phyloP scores from a whole-genome alignment of 2,113 vertebrate species.

The Cyanocitta stelleri region DNA sequence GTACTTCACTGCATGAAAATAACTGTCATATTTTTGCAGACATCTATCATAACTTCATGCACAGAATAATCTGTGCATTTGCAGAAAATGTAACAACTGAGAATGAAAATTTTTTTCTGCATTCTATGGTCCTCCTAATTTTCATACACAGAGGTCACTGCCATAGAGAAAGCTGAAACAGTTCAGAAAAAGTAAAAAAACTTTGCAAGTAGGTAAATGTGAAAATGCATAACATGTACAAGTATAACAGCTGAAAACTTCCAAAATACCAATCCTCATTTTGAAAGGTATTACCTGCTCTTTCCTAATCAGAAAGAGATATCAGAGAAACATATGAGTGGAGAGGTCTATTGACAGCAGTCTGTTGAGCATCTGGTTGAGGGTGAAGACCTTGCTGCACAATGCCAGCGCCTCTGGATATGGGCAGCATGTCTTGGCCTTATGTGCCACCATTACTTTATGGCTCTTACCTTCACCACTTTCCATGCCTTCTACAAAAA shows the following conservation, averaged over 20 bases:
- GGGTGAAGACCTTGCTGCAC: neutral
- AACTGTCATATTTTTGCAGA: neutral
- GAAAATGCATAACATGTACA: neutral
- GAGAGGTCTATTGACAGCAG: neutral
- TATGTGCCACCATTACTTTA: neutral
- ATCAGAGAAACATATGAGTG: neutral
- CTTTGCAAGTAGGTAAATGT: neutral
- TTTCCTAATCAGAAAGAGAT: neutral
- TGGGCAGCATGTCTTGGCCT: neutral
- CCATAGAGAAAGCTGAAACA: neutral
- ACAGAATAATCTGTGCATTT: neutral
- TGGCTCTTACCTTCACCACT: constrained; percentile 82
- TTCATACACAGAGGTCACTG: neutral
- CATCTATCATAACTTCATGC: neutral
- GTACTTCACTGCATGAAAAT: neutral
- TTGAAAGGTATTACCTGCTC: neutral
- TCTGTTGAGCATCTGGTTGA: neutral
- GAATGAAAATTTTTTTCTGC: neutral
- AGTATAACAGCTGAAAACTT: neutral
- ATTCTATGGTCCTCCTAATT: neutral
- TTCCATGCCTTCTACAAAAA: constrained; percentile 93
- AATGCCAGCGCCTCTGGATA: neutral
- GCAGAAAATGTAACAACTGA: neutral
- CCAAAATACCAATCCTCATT: neutral
- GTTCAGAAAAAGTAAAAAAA: neutral